These are phyloP conservation scores for Heteronetta atricapilla DNA, from an alignment of 2,113 vertebrate species.

Conservation along the genomic window DNA sequence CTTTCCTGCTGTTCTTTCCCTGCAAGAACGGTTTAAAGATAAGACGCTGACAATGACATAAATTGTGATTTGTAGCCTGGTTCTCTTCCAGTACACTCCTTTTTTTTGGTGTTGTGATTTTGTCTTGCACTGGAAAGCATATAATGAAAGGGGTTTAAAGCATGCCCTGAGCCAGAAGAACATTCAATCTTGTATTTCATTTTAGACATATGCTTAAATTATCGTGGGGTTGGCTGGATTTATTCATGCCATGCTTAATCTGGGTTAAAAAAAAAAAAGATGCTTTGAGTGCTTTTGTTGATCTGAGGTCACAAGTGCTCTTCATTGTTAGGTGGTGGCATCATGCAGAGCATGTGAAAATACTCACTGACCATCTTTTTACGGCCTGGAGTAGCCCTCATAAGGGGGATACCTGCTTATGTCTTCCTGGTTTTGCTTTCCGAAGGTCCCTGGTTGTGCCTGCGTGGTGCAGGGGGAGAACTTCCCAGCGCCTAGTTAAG, in stretches of 20 bases:
- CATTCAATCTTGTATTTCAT: not conserved
- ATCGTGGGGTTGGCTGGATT: not conserved
- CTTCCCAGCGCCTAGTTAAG: not conserved
- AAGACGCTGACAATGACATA: not conserved
- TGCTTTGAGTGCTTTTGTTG: not conserved
- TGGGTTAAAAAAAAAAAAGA: not conserved
- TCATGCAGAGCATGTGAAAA: not conserved
- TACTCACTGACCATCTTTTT: not conserved
- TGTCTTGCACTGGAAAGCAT: not conserved
- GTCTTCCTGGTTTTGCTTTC: not conserved
- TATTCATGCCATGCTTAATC: not conserved
- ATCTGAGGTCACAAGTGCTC: not conserved
- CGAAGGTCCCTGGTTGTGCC: not conserved
- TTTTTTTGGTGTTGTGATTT: not conserved
- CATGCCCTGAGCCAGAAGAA: not conserved
- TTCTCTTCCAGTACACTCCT: not conserved
- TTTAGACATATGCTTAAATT: not conserved
- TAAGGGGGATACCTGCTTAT: not conserved
- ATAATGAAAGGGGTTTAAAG: not conserved
- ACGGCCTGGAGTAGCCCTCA: not conserved
- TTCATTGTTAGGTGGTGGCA: not conserved
- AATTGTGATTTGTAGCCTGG: not conserved
- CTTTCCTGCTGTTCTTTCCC: not conserved
- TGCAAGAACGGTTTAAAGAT: not conserved
- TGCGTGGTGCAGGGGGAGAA: fast-evolving